Evolutionary conservation across 1,140 invertebrate genomes (phyloP).

Genomic region (Leptinotarsa lineolata): DNA sequence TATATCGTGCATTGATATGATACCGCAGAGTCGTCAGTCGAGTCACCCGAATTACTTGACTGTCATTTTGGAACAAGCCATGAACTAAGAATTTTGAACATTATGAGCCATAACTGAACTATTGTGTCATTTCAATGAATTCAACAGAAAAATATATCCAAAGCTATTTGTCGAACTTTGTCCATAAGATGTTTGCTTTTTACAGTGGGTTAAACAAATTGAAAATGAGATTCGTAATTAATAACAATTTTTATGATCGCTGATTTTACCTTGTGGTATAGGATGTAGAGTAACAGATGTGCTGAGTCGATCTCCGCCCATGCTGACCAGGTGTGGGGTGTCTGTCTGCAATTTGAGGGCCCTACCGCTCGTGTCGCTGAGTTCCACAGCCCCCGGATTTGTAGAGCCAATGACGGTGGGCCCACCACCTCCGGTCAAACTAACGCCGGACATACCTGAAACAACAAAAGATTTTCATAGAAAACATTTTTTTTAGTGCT

Average conservation of each 20-base stretch:
- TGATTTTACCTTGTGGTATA: constrained; percentile 71
- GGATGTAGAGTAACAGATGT: constrained; percentile 89
- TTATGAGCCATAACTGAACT: too few relatives aligned
- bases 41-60: too few relatives aligned
- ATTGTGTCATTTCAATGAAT: too few relatives aligned
- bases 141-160: too few relatives aligned
- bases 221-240: not conserved
- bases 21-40: too few relatives aligned
- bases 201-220: too few relatives aligned
- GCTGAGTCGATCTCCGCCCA: constrained; percentile 83
- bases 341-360: constrained; percentile 81
- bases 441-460: constrained; percentile 40
- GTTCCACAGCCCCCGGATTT: constrained; percentile 34
- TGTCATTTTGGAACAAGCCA: too few relatives aligned
- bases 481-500: too few relatives aligned
- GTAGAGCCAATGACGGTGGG: constrained; percentile 45
- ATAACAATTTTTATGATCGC: constrained; percentile 16
- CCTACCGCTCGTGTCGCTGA: constrained; percentile 61
- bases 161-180: too few relatives aligned
- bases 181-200: too few relatives aligned
- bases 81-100: too few relatives aligned
- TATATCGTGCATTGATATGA: too few relatives aligned
- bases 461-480: not conserved
- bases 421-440: constrained; percentile 28
- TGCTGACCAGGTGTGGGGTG: constrained; percentile 85